Evolutionary conservation across 2,888 invertebrate species (phyloP), one percentile per base, ranked within the genome.

Genomic region (Macrophya annulata): DNA sequence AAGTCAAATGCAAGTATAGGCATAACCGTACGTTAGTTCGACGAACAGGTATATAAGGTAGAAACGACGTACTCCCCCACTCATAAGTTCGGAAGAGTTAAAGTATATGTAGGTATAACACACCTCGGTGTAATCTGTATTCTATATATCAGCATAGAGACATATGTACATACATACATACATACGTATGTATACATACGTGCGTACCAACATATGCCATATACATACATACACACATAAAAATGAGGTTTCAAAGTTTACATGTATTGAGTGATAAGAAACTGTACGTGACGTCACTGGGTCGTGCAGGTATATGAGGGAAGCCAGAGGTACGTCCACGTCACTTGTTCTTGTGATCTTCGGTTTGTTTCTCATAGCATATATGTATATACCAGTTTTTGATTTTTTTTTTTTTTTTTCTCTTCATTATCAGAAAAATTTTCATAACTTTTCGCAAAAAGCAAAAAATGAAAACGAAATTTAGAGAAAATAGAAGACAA

Each of bases 271-370:
- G 89, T 92, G 93, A 93, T 93, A 93, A 93, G 92, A 90, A 91
- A 89, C 89, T 89, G 88, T 89, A 90, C 88, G 91, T 92, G 92
- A 92, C 93, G 93, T 93, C 91, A 91, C 51, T 45, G n/a, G 90
- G 87, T 89, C 89, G 87, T 88, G 89, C 89, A 91, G 91, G 92
- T 93, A 93, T 93, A 93, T 93, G 92, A 93, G 91, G 90, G 90
- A 90, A 88, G 89, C 90, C 86, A 86, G 88, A 89, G 90, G 88
- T 88, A 87, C 90, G 87, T 92, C 92, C 93, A 93, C 93, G 93
- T 93, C 93, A 93, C 91, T 93, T 89, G 90, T 91, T 91, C 91
- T 90, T 90, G 89, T 89, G 89, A 90, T 90, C 88, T 88, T 89
- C 90, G 88, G 55, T 91, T 88, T 89, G 89, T 89, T 88, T 83